These are phyloP conservation scores for Phengaris arion DNA, from an alignment of 2,888 invertebrate species.

Conservation along the genomic window DNA sequence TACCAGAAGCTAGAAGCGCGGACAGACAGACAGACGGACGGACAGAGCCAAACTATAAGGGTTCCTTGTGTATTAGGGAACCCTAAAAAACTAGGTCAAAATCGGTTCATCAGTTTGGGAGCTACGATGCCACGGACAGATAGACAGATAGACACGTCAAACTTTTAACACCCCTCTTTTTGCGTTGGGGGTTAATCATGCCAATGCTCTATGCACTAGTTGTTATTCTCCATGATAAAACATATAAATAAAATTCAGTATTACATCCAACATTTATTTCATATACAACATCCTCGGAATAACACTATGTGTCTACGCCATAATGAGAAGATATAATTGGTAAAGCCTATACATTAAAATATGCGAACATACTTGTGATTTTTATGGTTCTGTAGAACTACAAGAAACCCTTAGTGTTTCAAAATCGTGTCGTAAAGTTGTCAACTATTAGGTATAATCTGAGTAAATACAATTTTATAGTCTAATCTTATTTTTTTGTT, in stretches of 20 bases:
- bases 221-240: not conserved
- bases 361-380: not conserved
- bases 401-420: not conserved
- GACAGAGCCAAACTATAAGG: too few relatives aligned
- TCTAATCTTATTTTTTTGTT: constrained; percentile 18
- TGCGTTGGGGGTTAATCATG: too few relatives aligned
- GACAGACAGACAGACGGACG: too few relatives aligned
- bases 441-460: not conserved
- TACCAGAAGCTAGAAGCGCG: too few relatives aligned
- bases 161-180: too few relatives aligned
- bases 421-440: not conserved
- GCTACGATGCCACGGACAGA: too few relatives aligned
- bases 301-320: constrained; percentile 36
- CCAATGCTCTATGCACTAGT: too few relatives aligned
- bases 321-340: constrained; percentile 31
- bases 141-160: too few relatives aligned
- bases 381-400: too few relatives aligned
- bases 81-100: too few relatives aligned
- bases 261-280: constrained; percentile 64
- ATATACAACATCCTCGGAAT: constrained; percentile 56
- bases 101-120: too few relatives aligned
- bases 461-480: constrained; percentile 13
- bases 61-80: too few relatives aligned
- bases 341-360: constrained; percentile 27
- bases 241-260: constrained; percentile 27